Conservation (phyloP, 2,113 vertebrate species). For the Salvelinus alpinus region DNA sequence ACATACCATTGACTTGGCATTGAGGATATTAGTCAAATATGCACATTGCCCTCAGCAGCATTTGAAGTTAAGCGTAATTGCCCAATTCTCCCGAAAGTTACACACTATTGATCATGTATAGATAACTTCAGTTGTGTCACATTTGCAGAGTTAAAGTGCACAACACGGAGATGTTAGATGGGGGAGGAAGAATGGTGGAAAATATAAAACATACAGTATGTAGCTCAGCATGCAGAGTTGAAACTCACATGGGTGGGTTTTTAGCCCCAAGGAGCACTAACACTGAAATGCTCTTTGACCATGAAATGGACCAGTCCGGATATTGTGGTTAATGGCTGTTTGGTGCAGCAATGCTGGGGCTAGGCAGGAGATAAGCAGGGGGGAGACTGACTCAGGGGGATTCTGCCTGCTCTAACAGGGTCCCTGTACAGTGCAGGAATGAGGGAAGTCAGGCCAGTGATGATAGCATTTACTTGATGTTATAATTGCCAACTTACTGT, state of each 20-base stretch:
- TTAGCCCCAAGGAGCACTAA: constrained; percentile 64
- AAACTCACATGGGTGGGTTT: constrained; percentile 34
- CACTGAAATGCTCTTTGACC: constrained; percentile 78
- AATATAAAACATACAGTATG: constrained; percentile 49
- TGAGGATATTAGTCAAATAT: constrained; percentile 12
- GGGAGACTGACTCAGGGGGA: constrained; percentile 36
- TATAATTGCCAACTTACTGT: constrained; percentile 33
- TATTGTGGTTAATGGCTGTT: constrained; percentile 75
- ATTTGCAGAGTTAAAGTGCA: constrained; percentile 71
- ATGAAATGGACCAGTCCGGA: constrained; percentile 72
- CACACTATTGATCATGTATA: constrained; percentile 64
- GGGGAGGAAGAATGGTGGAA: constrained; percentile 38
- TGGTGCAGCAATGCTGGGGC: constrained; percentile 49
- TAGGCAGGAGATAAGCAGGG: constrained; percentile 20
- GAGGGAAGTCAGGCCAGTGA: constrained; percentile 30
- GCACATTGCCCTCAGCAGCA: constrained; percentile 32
- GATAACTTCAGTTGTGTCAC: constrained; percentile 62
- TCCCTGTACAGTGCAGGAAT: constrained; percentile 33
- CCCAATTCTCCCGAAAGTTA: constrained; percentile 62
- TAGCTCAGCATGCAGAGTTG: constrained; percentile 44
- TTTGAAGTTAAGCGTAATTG: constrained; percentile 1
- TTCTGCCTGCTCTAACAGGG: constrained; percentile 48
- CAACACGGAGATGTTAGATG: constrained; percentile 33
- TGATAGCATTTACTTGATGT: constrained; percentile 48
- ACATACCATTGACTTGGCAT: too few relatives aligned